Base-by-base conservation (phyloP, 2,113 vertebrate genomes). In the Trematocara stigmaticum region DNA sequence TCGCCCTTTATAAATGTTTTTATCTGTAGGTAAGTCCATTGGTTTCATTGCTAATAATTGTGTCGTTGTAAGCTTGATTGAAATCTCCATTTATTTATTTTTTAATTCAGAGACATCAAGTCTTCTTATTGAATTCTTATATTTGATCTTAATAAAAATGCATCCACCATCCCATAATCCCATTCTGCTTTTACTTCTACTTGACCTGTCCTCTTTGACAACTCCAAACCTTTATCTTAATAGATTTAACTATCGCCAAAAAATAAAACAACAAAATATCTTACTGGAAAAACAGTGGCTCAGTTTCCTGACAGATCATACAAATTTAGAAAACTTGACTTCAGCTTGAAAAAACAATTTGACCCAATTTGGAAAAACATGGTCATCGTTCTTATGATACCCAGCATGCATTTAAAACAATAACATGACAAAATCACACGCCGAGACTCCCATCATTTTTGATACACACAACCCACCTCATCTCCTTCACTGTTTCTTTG, bases 211-310 rank as follows among this genome's bases (percentile, higher is more conserved):
- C 18, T 66, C 34, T 40, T 38, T 66, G 10, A 13, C 34, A 38
- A 40, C 61, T 40, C 34, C 61, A 66, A 66, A 66, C 61, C 18
- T 40, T 66, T 40, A 66, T 66, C 61, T 20, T 66, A 66, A 40
- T 20, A 20, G 10, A 38, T 66, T 66, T 66, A 34, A 66, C 2
- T 6, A 20, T 66, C 2, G 6, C 61, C 34, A 1, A 66, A 66
- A 66, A 66, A 20, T 20, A 66, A 40, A 66, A 0, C 18, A 66
- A 12, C 6, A 0, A 66, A 66, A 0, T n/a, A 66, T 20, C 0
- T 0, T 20, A 40, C 61, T 66, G 61, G 34, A 66, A 66, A 66
- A 40, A 66, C 2, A 20, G 61, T 20, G 34, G 18, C 18, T 66
- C 10, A 5, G 35, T 66, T 66, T 20, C 34, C 61, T 66, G 34